These are phyloP conservation scores for Scaptomyza montana DNA, from an alignment of 1,140 invertebrate genomes.

Conservation along the genomic window DNA sequence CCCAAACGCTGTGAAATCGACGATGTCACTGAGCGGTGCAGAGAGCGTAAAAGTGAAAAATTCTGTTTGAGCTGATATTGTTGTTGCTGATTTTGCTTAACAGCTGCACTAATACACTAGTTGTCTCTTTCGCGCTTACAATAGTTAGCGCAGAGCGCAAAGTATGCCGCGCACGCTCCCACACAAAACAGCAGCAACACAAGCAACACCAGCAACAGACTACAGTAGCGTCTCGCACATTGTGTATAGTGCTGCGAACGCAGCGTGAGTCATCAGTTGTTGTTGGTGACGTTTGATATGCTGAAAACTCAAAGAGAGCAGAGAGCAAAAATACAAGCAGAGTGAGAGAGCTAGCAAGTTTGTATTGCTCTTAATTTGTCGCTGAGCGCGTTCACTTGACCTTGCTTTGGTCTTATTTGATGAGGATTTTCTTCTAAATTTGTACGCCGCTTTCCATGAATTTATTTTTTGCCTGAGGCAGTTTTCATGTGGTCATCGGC, in stretches of 20 bases:
- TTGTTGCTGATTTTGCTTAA: slow-evolving; percentile 30
- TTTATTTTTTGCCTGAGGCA: slow-evolving; percentile 34
- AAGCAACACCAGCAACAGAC: slow-evolving; percentile 2
- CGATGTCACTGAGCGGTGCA: slow-evolving; percentile 50
- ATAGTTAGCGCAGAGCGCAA: slow-evolving; percentile 13
- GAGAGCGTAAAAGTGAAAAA: slow-evolving; percentile 44
- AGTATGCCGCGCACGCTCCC: slow-evolving; percentile 62
- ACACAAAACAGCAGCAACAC: slow-evolving; percentile 31
- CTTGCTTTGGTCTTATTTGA: slow-evolving; percentile 77
- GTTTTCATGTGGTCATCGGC: background rate
- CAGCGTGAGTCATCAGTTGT: slow-evolving; percentile 56
- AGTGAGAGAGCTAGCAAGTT: background rate
- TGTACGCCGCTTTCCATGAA: slow-evolving; percentile 65
- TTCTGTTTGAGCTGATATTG: slow-evolving; percentile 38
- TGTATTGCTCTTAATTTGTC: slow-evolving; percentile 15
- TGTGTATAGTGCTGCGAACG: slow-evolving; percentile 11
- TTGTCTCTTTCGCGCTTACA: slow-evolving; percentile 25
- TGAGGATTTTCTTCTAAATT: slow-evolving; percentile 64
- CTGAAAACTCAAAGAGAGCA: slow-evolving; percentile 30
- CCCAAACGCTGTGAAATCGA: slow-evolving; percentile 78
- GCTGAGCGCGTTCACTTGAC: slow-evolving; percentile 57
- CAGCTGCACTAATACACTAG: slow-evolving; percentile 23
- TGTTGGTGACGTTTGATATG: slow-evolving; percentile 57
- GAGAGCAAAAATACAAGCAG: background rate
- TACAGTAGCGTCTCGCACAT: slow-evolving; percentile 46